Evolutionary conservation across 2,888 invertebrate species (phyloP).

Genomic region (Achlya flavicornis): DNA sequence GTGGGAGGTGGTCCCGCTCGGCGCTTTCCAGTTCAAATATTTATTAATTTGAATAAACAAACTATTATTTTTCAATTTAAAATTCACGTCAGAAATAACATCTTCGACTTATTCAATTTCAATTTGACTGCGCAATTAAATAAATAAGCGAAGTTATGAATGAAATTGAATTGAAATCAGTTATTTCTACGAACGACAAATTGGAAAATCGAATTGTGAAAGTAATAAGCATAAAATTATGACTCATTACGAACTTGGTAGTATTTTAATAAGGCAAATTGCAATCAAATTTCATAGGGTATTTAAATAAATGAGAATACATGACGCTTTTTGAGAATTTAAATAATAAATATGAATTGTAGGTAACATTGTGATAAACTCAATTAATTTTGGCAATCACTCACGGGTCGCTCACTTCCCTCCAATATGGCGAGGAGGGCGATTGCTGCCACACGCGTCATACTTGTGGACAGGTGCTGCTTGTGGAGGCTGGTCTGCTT

Average conservation of each 20-base stretch:
- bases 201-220: background rate
- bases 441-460: too few species aligned
- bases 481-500: too few species aligned
- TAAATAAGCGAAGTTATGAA: background rate
- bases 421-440: too few species aligned
- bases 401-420: too few species aligned
- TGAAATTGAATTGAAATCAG: background rate
- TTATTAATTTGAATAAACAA: background rate
- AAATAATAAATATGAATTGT: too few species aligned
- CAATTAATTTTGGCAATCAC: too few species aligned
- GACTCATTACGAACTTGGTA: background rate
- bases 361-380: too few species aligned
- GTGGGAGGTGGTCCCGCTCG: too few species aligned
- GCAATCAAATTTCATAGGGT: background rate
- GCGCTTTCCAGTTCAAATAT: too few species aligned
- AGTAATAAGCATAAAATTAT: conserved; percentile 7
- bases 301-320: background rate
- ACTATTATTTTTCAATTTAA: conserved; percentile 3
- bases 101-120: conserved; percentile 1
- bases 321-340: too few species aligned
- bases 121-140: background rate
- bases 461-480: too few species aligned
- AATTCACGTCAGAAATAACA: background rate
- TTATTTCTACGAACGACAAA: background rate
- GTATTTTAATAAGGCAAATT: background rate